Conservation (phyloP, 1,140 invertebrate genomes). For the Apis dorsata region DNA sequence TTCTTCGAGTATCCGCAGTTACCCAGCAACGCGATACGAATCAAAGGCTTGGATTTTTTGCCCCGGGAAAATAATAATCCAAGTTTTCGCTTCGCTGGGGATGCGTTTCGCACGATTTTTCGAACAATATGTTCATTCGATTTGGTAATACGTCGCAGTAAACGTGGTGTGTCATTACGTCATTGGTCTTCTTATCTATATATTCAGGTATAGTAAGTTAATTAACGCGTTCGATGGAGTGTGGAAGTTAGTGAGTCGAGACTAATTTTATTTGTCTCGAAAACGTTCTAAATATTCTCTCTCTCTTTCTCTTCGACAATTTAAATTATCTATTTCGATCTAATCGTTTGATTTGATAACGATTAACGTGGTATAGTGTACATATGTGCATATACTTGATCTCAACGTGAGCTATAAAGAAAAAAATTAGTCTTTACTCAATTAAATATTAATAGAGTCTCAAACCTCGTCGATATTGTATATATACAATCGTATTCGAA, state of each 20-base stretch:
- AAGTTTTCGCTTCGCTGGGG: not conserved
- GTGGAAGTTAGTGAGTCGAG: not conserved
- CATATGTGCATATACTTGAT: not conserved
- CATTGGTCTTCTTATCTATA: conserved; percentile 14
- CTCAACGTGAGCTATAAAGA: not conserved
- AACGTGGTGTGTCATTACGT: not conserved
- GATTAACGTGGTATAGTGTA: not conserved
- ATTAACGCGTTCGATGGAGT: conserved; percentile 15
- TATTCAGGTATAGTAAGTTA: conserved; percentile 22
- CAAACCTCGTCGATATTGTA: too few relatives aligned
- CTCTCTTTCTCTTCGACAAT: not conserved
- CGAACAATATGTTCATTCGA: not conserved
- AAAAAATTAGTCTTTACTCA: not conserved
- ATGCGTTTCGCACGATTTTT: not conserved
- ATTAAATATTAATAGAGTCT: not conserved
- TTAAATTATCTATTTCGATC: too few relatives aligned
- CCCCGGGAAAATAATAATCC: not conserved
- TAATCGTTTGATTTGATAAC: not conserved
- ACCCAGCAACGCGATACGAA: not conserved
- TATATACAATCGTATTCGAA: not conserved
- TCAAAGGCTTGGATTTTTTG: not conserved
- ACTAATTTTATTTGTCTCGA: not conserved
- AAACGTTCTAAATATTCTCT: not conserved
- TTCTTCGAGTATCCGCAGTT: not conserved
- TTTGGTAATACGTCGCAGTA: not conserved